Percentiles rank a stretch among this genome's conserved stretches.
Evolutionary conservation across 1,140 invertebrate species (phyloP).

Genomic region (Polypedilum vanderplanki): DNA sequence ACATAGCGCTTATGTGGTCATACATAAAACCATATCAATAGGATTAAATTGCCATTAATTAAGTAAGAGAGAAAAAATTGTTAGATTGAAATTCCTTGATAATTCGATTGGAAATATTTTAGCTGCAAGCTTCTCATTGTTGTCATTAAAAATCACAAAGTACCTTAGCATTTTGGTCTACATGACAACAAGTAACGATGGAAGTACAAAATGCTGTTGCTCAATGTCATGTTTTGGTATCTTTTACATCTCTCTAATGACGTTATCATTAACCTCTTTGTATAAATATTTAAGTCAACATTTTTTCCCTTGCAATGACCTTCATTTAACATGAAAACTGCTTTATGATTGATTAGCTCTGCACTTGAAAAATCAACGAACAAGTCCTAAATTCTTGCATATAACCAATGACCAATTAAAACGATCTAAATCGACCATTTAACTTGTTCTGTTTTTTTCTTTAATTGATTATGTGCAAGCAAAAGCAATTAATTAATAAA

Average conservation of each 20-base stretch:
- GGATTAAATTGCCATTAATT: not conserved
- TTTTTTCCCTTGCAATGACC: too few relatives aligned
- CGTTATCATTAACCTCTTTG: not conserved
- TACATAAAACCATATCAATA: not conserved
- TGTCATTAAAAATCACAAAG: not conserved
- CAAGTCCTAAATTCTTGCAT: too few relatives aligned
- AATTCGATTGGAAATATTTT: not conserved
- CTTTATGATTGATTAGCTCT: not conserved
- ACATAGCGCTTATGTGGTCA: too few relatives aligned
- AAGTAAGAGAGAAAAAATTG: not conserved
- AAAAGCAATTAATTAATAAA: too few relatives aligned
- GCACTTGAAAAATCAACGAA: not conserved
- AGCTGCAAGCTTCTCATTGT: not conserved
- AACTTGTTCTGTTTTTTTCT: too few relatives aligned
- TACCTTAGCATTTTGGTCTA: not conserved
- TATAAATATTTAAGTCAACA: too few relatives aligned
- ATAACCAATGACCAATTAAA: too few relatives aligned
- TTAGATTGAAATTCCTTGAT: not conserved
- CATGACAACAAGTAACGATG: not conserved
- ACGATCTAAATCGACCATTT: too few relatives aligned
- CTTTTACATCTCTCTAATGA: not conserved
- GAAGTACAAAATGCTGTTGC: not conserved
- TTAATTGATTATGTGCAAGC: too few relatives aligned
- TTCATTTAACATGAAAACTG: not conserved
- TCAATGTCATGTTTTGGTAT: conserved; percentile 4